A percentile compares a stretch with the other conserved stretches of the same genome.
Evolutionary conservation across 2,113 vertebrate genomes (phyloP).

Genomic region (Platycercus adscitus): DNA sequence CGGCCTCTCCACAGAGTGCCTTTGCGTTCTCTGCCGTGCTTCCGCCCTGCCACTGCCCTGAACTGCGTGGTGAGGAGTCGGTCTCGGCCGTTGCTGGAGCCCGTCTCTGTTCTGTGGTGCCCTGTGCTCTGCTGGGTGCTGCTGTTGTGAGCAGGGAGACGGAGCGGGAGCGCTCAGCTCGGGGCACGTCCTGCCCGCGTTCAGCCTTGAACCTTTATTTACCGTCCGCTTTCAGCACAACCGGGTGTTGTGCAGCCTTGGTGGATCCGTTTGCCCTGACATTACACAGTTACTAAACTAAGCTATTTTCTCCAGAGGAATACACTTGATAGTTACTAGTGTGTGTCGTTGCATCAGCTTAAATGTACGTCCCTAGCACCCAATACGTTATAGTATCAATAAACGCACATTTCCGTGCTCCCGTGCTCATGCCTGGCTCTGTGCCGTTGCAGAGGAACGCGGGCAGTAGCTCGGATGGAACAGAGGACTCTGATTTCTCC

Average conservation of each 20-base stretch:
- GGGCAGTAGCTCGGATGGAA: conserved; percentile 96
- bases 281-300: accelerated
- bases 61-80: accelerated
- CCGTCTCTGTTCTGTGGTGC: neutral
- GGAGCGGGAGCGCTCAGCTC: accelerated
- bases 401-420: neutral
- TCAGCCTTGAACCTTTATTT: neutral
- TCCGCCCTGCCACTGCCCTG: accelerated
- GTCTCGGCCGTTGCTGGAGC: neutral
- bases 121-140: neutral
- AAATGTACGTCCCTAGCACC: neutral
- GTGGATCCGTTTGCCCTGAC: neutral
- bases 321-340: neutral
- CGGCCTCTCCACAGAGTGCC: accelerated
- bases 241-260: accelerated
- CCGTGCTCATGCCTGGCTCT: conserved; percentile 40
- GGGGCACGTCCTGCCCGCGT: accelerated
- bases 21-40: neutral
- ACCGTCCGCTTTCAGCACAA: neutral
- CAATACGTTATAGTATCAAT: neutral
- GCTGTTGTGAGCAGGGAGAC: neutral
- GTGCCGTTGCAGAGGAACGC: conserved; percentile 87
- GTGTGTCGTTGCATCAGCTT: neutral
- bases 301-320: neutral
- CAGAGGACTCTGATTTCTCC: conserved; percentile 97